Conservation (phyloP, 2,888 invertebrate genomes). For the Rhagonycha fulva region DNA sequence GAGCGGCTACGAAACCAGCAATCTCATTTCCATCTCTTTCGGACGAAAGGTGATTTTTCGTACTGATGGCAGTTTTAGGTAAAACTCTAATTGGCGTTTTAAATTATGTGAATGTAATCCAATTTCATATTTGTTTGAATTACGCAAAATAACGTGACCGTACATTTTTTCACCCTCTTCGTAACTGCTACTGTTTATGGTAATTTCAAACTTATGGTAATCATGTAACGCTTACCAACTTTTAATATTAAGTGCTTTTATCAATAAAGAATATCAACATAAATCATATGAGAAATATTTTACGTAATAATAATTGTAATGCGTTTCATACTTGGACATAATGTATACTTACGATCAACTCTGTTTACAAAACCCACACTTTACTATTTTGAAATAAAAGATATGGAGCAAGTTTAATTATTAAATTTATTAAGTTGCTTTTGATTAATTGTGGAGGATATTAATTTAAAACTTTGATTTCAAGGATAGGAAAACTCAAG, state of each 20-base stretch:
- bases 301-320: constrained; percentile 19
- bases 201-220: not conserved
- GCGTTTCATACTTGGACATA: not conserved
- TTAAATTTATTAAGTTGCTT: not conserved
- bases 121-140: not conserved
- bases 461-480: not conserved
- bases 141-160: not conserved
- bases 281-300: constrained; percentile 9
- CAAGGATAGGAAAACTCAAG: not conserved
- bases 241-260: constrained; percentile 8
- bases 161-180: constrained; percentile 1
- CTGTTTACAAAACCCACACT: not conserved
- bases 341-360: not conserved
- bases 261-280: constrained; percentile 8
- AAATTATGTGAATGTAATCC: not conserved
- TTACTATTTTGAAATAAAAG: not conserved
- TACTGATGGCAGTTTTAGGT: not conserved
- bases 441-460: not conserved
- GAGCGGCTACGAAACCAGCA: not conserved
- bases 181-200: not conserved
- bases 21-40: not conserved
- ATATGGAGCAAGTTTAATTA: not conserved
- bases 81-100: not conserved
- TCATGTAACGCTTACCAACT: not conserved
- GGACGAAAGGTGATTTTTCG: not conserved